These are phyloP conservation scores for Alentia gelatinosa DNA, from an alignment of 2,888 invertebrate genomes.

Conservation along the genomic window DNA sequence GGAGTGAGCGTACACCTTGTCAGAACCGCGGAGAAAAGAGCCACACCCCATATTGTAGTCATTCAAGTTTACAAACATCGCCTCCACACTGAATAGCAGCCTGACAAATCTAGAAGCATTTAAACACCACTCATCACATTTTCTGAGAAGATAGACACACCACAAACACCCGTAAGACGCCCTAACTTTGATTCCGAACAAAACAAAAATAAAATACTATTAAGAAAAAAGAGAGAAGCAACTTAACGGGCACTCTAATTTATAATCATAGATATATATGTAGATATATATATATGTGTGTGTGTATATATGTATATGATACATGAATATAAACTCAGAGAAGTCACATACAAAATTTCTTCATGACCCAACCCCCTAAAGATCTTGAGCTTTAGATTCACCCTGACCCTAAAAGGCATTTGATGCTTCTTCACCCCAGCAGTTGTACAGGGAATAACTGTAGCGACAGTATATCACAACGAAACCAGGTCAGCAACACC, in stretches of 20 bases:
- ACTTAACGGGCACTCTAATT: not conserved
- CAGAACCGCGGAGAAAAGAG: too few relatives aligned
- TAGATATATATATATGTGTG: not conserved
- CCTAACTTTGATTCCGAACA: not conserved
- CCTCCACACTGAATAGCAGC: too few relatives aligned
- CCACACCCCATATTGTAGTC: too few relatives aligned
- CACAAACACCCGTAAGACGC: not conserved
- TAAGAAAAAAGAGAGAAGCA: not conserved
- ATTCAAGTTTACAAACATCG: too few relatives aligned
- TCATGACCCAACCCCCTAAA: not conserved
- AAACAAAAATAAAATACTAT: not conserved
- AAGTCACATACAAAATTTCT: not conserved
- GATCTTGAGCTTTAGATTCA: not conserved
- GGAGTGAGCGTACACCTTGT: too few relatives aligned
- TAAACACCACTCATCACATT: not conserved
- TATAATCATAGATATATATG: too few relatives aligned
- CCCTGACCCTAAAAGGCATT: not conserved
- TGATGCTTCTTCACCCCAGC: not conserved
- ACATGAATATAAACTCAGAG: not conserved
- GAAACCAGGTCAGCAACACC: not conserved
- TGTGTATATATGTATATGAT: not conserved
- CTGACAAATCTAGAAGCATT: not conserved
- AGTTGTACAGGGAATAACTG: not conserved
- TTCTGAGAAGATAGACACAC: not conserved
- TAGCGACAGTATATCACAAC: slow-evolving; percentile 26